Conservation (phyloP, 1,140 invertebrate genomes). For the Lycorma delicatula region DNA sequence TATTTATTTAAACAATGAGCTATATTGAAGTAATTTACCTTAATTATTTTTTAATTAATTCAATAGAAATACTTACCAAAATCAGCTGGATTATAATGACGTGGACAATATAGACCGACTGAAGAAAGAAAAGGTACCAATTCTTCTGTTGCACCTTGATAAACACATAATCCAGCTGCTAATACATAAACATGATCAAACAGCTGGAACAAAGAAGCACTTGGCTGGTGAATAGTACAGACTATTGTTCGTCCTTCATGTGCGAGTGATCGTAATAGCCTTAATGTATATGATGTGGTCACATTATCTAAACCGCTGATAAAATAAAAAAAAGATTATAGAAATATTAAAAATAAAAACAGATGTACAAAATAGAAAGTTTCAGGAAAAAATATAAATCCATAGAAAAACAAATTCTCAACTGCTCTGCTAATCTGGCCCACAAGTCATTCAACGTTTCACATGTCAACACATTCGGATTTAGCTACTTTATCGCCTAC, state of each 20-base stretch:
- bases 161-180: slow-evolving; percentile 58
- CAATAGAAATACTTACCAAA: slow-evolving; percentile 39
- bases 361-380: no score
- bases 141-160: slow-evolving; percentile 54
- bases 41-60: no score
- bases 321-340: slow-evolving; percentile 7
- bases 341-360: background rate
- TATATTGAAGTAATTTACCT: no score
- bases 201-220: slow-evolving; percentile 64
- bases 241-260: slow-evolving; percentile 63
- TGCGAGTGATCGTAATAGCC: slow-evolving; percentile 46
- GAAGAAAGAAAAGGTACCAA: slow-evolving; percentile 61
- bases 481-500: no score
- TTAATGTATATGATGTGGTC: slow-evolving; percentile 57
- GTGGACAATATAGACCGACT: slow-evolving; percentile 59
- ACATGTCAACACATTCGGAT: no score
- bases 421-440: no score
- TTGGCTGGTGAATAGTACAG: slow-evolving; percentile 78
- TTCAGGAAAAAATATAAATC: no score
- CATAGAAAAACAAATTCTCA: no score
- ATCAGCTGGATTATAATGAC: slow-evolving; percentile 76
- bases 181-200: slow-evolving; percentile 63
- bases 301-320: slow-evolving; percentile 65
- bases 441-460: no score
- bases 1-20: no score